phyloP scores from a whole-genome alignment of 2,113 vertebrate species.

The Lipophrys pholis region DNA sequence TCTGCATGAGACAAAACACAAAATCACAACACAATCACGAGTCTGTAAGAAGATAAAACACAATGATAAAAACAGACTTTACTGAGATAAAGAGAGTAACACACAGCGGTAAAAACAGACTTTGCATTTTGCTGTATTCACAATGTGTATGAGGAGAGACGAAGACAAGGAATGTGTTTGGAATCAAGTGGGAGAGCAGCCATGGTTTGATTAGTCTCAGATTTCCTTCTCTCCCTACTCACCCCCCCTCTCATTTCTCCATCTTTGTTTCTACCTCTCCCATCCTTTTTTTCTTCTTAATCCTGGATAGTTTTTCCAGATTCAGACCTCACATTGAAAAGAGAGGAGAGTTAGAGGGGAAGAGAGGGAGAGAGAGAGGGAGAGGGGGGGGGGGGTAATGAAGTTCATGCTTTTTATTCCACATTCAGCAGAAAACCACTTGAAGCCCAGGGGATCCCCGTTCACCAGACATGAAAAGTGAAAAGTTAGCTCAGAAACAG shows the following conservation, averaged over 20 bases:
- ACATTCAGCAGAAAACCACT: conserved; percentile 58
- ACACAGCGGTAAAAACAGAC: no score
- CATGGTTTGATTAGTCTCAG: conserved; percentile 57
- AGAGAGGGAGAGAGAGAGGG: not conserved
- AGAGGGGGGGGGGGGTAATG: not conserved
- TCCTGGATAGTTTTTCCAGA: conserved; percentile 27
- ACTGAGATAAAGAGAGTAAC: no score
- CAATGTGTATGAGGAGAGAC: not conserved
- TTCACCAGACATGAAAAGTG: conserved; percentile 51
- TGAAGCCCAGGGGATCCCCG: conserved; percentile 37
- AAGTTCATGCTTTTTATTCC: conserved; percentile 49
- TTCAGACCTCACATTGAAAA: conserved; percentile 20
- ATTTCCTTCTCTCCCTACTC: conserved; percentile 24
- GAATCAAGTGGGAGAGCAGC: conserved; percentile 60
- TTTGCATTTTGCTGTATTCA: not conserved
- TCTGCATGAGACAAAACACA: no score
- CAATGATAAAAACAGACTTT: no score
- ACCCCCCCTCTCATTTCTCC: no score
- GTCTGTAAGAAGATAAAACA: no score
- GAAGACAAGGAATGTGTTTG: conserved; percentile 37
- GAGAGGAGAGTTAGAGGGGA: not conserved
- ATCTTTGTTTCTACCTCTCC: conserved; percentile 7
- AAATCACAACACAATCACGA: no score
- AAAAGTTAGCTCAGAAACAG: conserved; percentile 45
- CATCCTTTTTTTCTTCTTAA: conserved; percentile 7